Percentiles rank a stretch among this genome's conserved stretches.
These are phyloP conservation scores for Sebastes goodei DNA, from an alignment of 2,797 vertebrate genomes.

Conservation along the genomic window DNA sequence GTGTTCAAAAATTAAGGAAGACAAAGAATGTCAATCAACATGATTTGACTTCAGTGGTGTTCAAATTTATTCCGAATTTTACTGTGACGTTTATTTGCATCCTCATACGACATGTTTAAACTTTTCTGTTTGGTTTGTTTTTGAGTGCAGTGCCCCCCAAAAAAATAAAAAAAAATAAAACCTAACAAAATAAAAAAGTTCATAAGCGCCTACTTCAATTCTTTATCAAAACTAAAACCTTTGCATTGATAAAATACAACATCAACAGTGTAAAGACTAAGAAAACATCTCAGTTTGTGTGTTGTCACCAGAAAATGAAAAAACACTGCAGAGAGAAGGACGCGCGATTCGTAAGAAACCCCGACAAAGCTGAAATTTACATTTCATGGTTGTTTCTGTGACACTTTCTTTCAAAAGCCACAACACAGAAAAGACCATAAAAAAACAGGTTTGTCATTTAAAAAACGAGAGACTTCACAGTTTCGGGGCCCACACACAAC, in stretches of 20 bases:
- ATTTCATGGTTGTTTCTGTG: slow-evolving; percentile 8
- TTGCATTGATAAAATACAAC: slow-evolving; percentile 9
- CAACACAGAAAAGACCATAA: slow-evolving; percentile 31
- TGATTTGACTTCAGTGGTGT: background rate
- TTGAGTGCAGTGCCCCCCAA: background rate
- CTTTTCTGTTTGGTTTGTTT: background rate
- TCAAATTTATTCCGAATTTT: background rate
- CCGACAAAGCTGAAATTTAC: slow-evolving; percentile 17
- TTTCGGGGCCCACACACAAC: slow-evolving; percentile 26
- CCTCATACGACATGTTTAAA: background rate
- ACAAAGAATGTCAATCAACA: background rate
- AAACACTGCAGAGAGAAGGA: slow-evolving; percentile 11
- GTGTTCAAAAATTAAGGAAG: background rate
- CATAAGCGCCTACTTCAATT: background rate
- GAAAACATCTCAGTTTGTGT: slow-evolving; percentile 2
- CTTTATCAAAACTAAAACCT: background rate
- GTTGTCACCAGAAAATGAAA: background rate
- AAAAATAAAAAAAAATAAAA: background rate
- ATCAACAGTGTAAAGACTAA: background rate
- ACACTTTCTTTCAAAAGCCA: slow-evolving; percentile 36
- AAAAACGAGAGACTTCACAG: slow-evolving; percentile 35
- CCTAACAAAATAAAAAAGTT: background rate
- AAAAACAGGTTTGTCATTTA: slow-evolving; percentile 10
- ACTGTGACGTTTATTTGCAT: background rate
- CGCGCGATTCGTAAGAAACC: background rate